Percentiles rank a stretch among this genome's conserved stretches.
Evolutionary conservation across 1,140 invertebrate genomes (phyloP).

Genomic region (Aphis craccivora): DNA sequence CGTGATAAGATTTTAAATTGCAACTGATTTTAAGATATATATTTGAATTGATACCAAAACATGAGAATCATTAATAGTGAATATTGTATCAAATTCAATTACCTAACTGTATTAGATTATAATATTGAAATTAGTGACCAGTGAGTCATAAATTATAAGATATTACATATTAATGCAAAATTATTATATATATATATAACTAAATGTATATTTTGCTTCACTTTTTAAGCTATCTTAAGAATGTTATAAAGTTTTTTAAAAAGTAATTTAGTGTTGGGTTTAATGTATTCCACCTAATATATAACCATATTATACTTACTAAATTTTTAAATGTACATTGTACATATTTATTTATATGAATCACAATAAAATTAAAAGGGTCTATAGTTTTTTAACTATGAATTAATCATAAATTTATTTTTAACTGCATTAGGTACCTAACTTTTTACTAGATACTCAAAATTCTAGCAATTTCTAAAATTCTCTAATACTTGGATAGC

Average conservation of each 20-base stretch:
- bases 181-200: not conserved
- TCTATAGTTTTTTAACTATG: not conserved
- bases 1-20: not conserved
- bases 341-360: no score
- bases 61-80: not conserved
- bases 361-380: not conserved
- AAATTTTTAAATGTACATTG: not conserved
- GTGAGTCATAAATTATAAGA: not conserved
- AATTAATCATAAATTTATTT: not conserved
- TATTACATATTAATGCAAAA: not conserved
- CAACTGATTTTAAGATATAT: not conserved
- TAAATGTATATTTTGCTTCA: not conserved
- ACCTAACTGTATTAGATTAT: not conserved
- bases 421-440: not conserved
- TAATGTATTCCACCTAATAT: not conserved
- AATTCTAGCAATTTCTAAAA: not conserved
- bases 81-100: no score
- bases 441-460: not conserved
- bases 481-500: not conserved
- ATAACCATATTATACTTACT: no score
- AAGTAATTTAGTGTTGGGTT: not conserved
- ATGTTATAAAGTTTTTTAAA: not conserved
- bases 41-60: not conserved
- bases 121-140: not conserved
- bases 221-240: not conserved